Evolutionary conservation across 92 coral and sea anemone genomes (phyloP).

Genomic region (Palythoa grandis): DNA sequence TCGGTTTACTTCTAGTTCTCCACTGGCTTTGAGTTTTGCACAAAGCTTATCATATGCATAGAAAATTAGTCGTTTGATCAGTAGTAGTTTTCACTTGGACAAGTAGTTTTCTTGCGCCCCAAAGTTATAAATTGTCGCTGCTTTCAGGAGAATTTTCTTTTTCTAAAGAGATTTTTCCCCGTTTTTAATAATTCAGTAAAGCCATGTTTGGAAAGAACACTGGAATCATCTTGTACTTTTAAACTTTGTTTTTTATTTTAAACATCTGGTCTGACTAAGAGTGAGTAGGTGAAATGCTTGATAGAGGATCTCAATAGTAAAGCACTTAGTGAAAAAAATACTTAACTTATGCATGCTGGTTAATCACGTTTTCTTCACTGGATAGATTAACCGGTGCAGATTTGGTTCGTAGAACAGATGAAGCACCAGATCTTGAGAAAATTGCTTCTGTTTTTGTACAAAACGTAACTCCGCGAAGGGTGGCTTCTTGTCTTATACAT

Average conservation of each 20-base stretch:
- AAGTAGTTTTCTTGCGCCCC: background rate
- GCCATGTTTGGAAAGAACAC: no score
- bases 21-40: background rate
- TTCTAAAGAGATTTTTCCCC: no score
- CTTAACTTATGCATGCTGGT: background rate
- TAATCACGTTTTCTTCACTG: background rate
- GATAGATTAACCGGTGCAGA: background rate
- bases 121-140: background rate
- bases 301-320: no score
- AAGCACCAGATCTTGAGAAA: conserved; percentile 10
- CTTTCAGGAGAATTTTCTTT: no score
- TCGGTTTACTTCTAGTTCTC: background rate
- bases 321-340: background rate
- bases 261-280: no score
- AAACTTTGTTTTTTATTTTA: no score
- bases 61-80: background rate
- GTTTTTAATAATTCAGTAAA: no score
- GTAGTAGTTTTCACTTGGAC: background rate
- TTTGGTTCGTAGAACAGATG: background rate
- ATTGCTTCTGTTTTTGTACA: background rate
- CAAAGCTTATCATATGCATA: background rate
- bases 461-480: background rate
- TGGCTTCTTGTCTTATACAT: background rate
- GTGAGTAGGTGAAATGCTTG: no score
- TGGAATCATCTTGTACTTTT: no score